A percentile compares a stretch with the other conserved stretches of the same genome.
phyloP scores from a whole-genome alignment of 2,888 invertebrate species.

The Linyphia triangularis region DNA sequence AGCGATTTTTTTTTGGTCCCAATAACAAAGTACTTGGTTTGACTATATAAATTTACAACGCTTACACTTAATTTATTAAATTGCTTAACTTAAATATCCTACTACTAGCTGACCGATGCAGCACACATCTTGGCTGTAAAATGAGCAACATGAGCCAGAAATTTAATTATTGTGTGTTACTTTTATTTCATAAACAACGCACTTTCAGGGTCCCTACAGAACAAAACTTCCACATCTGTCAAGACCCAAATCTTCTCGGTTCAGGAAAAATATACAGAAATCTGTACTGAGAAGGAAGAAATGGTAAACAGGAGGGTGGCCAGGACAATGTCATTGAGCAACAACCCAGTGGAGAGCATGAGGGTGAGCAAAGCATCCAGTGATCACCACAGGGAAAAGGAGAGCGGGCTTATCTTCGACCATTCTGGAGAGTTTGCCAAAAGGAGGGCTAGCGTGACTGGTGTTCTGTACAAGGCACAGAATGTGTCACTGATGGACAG shows the following conservation, averaged over 20 bases:
- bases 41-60: no score
- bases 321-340: constrained; percentile 3
- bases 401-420: background rate
- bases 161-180: no score
- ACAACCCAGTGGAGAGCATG: background rate
- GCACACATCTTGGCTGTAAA: no score
- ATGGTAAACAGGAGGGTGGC: background rate
- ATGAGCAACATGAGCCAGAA: no score
- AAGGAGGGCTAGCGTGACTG: background rate
- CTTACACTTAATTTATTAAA: no score
- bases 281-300: background rate
- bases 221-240: no score
- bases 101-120: no score
- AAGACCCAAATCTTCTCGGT: background rate
- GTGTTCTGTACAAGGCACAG: background rate
- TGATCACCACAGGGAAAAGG: background rate
- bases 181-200: no score
- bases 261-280: background rate
- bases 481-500: no score
- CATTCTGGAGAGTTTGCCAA: background rate
- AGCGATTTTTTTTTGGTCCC: no score
- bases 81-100: no score
- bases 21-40: no score
- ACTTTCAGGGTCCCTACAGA: background rate
- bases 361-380: background rate